Conservation (phyloP, 2,797 vertebrate species). For the Gorsachius magnificus region DNA sequence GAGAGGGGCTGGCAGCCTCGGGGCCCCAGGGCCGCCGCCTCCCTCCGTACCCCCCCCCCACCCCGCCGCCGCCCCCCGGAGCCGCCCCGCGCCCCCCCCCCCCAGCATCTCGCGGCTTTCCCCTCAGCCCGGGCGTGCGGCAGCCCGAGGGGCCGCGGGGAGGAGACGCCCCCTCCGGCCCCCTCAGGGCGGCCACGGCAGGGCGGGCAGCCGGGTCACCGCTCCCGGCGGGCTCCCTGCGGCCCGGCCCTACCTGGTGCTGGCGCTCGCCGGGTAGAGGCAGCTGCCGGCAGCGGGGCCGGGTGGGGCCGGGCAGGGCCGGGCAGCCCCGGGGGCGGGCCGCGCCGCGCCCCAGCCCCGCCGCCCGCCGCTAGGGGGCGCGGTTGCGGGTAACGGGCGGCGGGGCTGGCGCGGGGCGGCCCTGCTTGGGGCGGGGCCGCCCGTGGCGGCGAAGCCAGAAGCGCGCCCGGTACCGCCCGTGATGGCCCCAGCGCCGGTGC, state of each 20-base stretch:
- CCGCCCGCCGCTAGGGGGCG: neutral
- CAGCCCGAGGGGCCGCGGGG: neutral
- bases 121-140: neutral
- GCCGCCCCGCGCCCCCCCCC: too few species aligned
- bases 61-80: too few species aligned
- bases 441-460: neutral
- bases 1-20: neutral
- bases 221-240: neutral
- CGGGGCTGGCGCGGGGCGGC: neutral
- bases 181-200: too few species aligned
- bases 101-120: neutral
- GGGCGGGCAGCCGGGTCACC: too few species aligned
- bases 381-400: neutral
- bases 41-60: neutral
- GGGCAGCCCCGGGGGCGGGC: neutral
- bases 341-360: neutral
- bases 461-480: rapidly evolving
- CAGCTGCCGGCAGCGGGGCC: neutral
- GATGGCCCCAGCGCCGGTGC: too few species aligned
- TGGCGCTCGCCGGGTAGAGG: neutral
- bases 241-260: constrained; percentile 21
- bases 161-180: too few species aligned
- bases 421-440: neutral
- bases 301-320: neutral
- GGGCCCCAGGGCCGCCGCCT: neutral